Conservation (phyloP, 1,140 invertebrate genomes). For the Bilobella aurantiaca region DNA sequence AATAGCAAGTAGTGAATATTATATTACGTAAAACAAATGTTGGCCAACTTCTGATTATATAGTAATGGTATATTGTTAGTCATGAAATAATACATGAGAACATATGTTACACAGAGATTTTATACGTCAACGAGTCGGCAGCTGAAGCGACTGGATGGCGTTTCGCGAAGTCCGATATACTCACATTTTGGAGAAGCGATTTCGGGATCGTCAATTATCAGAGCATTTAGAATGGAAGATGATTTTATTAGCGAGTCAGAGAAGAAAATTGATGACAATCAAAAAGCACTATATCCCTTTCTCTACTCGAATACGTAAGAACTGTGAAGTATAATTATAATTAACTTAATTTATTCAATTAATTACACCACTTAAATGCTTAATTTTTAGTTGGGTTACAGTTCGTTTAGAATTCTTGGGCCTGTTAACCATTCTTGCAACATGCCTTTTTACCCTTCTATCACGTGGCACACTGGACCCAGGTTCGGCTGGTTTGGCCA, state of each 20-base stretch:
- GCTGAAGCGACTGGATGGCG: conserved; percentile 51
- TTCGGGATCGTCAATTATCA: too few relatives aligned
- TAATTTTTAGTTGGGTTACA: conserved; percentile 44
- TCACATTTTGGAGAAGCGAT: too few relatives aligned
- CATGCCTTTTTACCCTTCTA: conserved; percentile 42
- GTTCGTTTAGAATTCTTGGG: conserved; percentile 43
- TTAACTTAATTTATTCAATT: conserved; percentile 37
- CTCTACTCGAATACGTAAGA: too few relatives aligned
- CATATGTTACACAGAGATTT: conserved; percentile 45
- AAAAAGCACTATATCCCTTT: not conserved
- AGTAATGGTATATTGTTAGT: too few relatives aligned
- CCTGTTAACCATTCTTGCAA: conserved; percentile 39
- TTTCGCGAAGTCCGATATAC: conserved; percentile 51
- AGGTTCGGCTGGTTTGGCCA: conserved; percentile 43
- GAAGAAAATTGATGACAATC: too few relatives aligned
- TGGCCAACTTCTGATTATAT: too few relatives aligned
- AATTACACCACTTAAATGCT: not conserved
- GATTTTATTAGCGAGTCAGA: too few relatives aligned
- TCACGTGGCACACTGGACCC: conserved; percentile 38
- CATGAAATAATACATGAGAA: not conserved
- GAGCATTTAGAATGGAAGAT: too few relatives aligned
- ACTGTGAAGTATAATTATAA: not conserved
- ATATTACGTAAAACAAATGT: too few relatives aligned
- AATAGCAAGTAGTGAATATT: too few relatives aligned
- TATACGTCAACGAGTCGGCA: conserved; percentile 53